phyloP scores from a whole-genome alignment of 2,797 vertebrate species.

The Leucoraja ocellata region DNA sequence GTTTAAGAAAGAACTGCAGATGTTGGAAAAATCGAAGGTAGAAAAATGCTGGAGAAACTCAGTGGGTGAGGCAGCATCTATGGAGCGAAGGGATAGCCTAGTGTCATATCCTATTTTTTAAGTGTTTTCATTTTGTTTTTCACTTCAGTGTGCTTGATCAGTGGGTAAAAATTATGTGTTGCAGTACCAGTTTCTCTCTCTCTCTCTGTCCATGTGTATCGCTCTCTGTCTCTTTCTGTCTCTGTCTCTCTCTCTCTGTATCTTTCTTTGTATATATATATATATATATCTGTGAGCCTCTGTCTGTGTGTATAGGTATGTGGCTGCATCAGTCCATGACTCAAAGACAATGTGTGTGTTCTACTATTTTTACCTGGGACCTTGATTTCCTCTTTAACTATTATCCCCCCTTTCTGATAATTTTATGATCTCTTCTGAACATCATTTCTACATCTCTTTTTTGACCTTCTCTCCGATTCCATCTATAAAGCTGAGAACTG shows the following conservation, averaged over 20 bases:
- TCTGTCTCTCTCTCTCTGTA: background rate
- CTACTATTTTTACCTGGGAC: background rate
- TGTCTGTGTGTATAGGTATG: background rate
- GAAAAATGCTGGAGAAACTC: too few relatives aligned
- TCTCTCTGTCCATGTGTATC: too few relatives aligned
- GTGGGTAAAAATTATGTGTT: background rate
- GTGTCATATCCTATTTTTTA: background rate
- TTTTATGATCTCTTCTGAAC: background rate
- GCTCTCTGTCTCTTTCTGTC: too few relatives aligned
- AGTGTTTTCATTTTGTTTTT: background rate
- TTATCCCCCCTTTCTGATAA: background rate
- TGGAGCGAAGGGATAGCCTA: too few relatives aligned
- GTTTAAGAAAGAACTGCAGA: too few relatives aligned
- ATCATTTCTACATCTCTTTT: background rate
- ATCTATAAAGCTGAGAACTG: background rate
- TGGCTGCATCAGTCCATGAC: too few relatives aligned
- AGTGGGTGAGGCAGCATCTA: too few relatives aligned
- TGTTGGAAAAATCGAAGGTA: too few relatives aligned
- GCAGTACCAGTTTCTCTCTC: background rate
- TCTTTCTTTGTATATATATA: background rate
- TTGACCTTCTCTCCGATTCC: background rate
- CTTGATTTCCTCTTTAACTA: background rate
- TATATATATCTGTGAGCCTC: background rate
- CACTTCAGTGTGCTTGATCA: too few relatives aligned
- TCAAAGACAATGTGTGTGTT: background rate